Evolutionary conservation across 2,113 vertebrate genomes (phyloP).

Genomic region (Azemiops feae): DNA sequence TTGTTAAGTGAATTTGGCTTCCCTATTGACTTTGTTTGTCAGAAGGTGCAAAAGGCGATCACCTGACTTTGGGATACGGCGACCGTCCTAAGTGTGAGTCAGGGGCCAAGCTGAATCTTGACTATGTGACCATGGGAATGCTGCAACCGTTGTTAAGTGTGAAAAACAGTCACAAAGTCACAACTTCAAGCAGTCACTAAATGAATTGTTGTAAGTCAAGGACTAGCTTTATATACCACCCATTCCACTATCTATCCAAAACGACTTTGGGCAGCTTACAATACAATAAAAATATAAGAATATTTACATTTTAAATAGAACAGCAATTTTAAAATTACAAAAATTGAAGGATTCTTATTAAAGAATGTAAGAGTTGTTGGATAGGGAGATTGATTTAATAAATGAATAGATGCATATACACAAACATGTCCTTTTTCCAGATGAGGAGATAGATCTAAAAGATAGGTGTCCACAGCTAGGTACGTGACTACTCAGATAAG

Average conservation of each 20-base stretch:
- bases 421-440: background rate
- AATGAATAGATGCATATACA: background rate
- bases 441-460: background rate
- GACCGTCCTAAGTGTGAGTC: background rate
- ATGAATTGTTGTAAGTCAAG: background rate
- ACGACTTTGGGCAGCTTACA: too few relatives aligned
- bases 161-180: background rate
- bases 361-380: too few relatives aligned
- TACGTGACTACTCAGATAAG: background rate
- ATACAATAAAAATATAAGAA: too few relatives aligned
- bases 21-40: background rate
- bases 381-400: too few relatives aligned
- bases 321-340: too few relatives aligned
- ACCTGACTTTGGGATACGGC: too few relatives aligned
- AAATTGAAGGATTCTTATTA: too few relatives aligned
- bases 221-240: background rate
- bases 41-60: too few relatives aligned
- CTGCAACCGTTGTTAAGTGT: background rate
- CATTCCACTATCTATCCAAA: too few relatives aligned
- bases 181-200: background rate
- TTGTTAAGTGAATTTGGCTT: background rate
- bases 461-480: background rate
- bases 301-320: too few relatives aligned
- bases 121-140: background rate
- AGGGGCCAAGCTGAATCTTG: too few relatives aligned